Evolutionary conservation across 2,888 invertebrate genomes (phyloP).

Genomic region (Leucophenga montana): DNA sequence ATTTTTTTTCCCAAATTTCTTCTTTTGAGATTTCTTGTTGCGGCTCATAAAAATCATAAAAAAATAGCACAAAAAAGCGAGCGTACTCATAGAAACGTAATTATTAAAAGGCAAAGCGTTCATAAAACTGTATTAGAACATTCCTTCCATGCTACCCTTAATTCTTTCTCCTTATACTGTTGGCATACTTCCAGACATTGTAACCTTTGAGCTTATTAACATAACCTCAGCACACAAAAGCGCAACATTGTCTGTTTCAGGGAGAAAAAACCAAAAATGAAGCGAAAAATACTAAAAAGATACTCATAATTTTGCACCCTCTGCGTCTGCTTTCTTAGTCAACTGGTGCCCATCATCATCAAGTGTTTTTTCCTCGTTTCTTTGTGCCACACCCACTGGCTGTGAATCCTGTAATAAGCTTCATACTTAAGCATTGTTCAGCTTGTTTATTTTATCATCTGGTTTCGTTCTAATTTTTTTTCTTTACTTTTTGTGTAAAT

Average conservation of each 20-base stretch:
- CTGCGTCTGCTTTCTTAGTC: conserved; percentile 23
- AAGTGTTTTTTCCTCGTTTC: conserved; percentile 46
- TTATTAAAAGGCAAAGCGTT: conserved; percentile 55
- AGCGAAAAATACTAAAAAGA: conserved; percentile 52
- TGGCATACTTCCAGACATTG: conserved; percentile 33
- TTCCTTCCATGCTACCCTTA: not conserved
- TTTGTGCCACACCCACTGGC: conserved; percentile 3
- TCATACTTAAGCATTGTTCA: conserved; percentile 12
- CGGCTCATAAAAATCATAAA: conserved; percentile 21
- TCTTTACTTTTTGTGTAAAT: conserved; percentile 26
- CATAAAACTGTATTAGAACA: conserved; percentile 35
- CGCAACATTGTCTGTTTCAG: not conserved
- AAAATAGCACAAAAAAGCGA: conserved; percentile 36
- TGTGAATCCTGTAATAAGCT: not conserved
- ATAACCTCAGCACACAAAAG: conserved; percentile 44
- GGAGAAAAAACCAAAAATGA: conserved; percentile 34
- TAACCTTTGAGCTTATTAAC: conserved; percentile 58
- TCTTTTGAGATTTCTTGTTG: conserved; percentile 26
- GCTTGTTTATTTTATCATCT: conserved; percentile 27
- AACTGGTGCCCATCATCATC: conserved; percentile 53
- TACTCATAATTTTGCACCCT: conserved; percentile 56
- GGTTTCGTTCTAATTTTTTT: conserved; percentile 18
- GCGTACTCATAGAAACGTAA: conserved; percentile 54
- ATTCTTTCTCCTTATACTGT: not conserved
- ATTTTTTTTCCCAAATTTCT: not conserved